These are phyloP conservation scores for Epirrita christyi DNA, from an alignment of 2,888 invertebrate genomes.

Conservation along the genomic window DNA sequence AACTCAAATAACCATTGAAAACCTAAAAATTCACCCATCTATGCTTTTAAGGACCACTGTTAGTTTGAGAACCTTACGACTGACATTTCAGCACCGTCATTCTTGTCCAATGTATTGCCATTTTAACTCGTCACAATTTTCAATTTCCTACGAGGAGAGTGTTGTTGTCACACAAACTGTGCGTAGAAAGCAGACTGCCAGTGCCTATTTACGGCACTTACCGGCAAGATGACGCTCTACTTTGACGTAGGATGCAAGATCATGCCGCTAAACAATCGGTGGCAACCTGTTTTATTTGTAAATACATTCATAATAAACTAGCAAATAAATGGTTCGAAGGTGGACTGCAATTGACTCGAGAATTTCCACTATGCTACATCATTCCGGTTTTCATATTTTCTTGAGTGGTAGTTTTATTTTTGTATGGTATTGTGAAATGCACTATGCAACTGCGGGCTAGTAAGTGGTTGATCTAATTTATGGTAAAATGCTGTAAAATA, in stretches of 20 bases:
- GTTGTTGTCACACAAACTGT: slow-evolving; percentile 22
- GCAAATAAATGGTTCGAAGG: slow-evolving; percentile 32
- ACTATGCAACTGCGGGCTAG: slow-evolving; percentile 8
- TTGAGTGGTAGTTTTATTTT: slow-evolving; percentile 3
- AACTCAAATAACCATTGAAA: background rate
- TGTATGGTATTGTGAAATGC: slow-evolving; percentile 13
- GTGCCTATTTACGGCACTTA: background rate
- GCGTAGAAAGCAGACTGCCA: background rate
- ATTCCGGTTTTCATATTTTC: slow-evolving; percentile 19
- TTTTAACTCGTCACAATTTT: slow-evolving; percentile 43
- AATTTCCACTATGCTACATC: slow-evolving; percentile 26
- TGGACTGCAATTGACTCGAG: slow-evolving; percentile 33
- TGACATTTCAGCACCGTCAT: slow-evolving; percentile 17
- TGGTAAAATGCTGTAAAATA: background rate
- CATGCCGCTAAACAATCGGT: too few species aligned
- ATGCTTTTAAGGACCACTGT: slow-evolving; percentile 4
- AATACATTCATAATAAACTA: slow-evolving; percentile 31
- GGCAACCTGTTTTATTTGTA: slow-evolving; percentile 3
- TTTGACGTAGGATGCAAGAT: too few species aligned
- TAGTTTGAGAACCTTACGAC: slow-evolving; percentile 1
- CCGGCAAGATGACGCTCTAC: too few species aligned
- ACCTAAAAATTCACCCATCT: background rate
- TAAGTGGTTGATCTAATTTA: slow-evolving; percentile 20
- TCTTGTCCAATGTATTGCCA: slow-evolving; percentile 15
- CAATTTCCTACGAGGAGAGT: slow-evolving; percentile 42